phyloP scores from a whole-genome alignment of 30 jellyfish, hydroid and myxozoan genomes.

The Pseudorhiza aurosa region DNA sequence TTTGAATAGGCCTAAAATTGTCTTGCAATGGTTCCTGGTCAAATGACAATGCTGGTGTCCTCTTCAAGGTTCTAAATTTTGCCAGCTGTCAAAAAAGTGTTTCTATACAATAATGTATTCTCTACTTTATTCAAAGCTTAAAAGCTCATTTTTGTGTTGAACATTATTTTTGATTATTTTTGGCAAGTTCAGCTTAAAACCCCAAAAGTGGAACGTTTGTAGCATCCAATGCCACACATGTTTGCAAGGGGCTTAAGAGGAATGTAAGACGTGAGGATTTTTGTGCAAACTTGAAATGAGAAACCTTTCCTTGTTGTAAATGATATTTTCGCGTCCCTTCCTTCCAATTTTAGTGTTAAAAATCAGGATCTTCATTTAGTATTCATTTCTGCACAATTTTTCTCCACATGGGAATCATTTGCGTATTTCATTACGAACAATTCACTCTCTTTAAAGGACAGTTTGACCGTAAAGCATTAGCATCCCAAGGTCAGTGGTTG shows the following conservation, averaged over 20 bases:
- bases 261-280: neutral
- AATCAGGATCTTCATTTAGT: too few relatives aligned
- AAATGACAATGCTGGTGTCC: neutral
- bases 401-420: too few relatives aligned
- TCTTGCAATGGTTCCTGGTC: conserved; percentile 40
- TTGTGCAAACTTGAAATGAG: too few relatives aligned
- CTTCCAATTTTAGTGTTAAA: too few relatives aligned
- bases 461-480: too few relatives aligned
- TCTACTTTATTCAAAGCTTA: neutral
- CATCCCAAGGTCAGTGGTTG: too few relatives aligned
- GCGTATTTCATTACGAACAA: too few relatives aligned
- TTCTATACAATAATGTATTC: neutral
- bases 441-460: too few relatives aligned
- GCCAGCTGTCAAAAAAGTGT: conserved; percentile 29
- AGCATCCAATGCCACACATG: neutral
- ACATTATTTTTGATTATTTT: neutral
- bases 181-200: neutral
- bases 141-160: neutral
- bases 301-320: too few relatives aligned
- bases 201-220: too few relatives aligned
- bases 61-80: conserved; percentile 23
- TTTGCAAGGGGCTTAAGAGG: neutral
- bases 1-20: conserved; percentile 72
- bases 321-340: too few relatives aligned
- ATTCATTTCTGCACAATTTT: too few relatives aligned